phyloP scores from a whole-genome alignment of 2,888 invertebrate species.

The Leistus spinibarbis region DNA sequence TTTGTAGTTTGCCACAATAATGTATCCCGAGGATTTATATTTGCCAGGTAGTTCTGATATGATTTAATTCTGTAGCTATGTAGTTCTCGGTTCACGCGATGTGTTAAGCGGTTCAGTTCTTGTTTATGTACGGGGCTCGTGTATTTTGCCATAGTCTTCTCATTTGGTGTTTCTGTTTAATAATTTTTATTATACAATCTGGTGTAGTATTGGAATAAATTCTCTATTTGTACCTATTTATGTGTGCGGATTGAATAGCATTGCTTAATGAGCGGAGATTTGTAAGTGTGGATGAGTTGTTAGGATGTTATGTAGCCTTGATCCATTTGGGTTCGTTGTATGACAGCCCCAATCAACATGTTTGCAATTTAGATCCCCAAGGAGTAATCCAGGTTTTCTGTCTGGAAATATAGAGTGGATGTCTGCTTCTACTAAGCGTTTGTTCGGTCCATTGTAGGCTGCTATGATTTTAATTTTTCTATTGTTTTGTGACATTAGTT shows the following conservation, averaged over 20 bases:
- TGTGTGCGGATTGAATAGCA: neutral
- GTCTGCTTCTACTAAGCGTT: neutral
- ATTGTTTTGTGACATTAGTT: no score
- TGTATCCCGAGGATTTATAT: no score
- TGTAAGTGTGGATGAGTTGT: slow-evolving; percentile 1
- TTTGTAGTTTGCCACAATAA: no score
- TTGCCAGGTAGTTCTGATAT: no score
- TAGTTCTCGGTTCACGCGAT: no score
- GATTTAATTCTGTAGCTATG: no score
- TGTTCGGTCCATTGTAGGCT: neutral
- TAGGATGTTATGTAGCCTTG: no score
- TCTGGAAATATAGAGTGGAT: no score
- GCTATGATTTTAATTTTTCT: neutral
- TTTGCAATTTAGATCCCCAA: slow-evolving; percentile 21
- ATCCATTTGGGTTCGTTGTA: no score
- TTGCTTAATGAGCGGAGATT: neutral
- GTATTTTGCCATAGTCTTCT: slow-evolving; percentile 28
- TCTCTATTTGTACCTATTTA: neutral
- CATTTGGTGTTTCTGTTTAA: slow-evolving; percentile 27
- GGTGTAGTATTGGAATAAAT: neutral
- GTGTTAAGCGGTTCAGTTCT: slow-evolving; percentile 19
- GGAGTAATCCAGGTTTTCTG: slow-evolving; percentile 1
- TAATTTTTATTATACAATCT: slow-evolving; percentile 19
- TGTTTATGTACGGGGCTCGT: slow-evolving; percentile 7
- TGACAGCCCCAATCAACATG: slow-evolving; percentile 22